phyloP scores from a whole-genome alignment of 2,888 invertebrate genomes.

The Scaeva pyrastri region DNA sequence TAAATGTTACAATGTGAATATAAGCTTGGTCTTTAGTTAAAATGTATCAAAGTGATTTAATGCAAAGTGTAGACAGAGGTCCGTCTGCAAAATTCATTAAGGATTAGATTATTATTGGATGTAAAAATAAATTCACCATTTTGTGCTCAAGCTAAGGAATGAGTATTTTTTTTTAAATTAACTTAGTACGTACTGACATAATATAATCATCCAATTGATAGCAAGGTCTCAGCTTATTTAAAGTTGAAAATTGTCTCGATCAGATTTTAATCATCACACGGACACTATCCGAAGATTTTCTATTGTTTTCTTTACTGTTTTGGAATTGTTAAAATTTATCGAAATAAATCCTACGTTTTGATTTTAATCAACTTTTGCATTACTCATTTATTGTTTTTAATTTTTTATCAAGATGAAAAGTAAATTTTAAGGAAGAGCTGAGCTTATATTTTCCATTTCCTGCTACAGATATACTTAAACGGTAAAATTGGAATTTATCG shows the following conservation, averaged over 20 bases:
- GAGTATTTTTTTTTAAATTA: background rate
- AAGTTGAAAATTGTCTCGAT: conserved; percentile 1
- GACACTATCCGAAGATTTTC: background rate
- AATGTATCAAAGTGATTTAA: background rate
- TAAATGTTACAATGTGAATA: background rate
- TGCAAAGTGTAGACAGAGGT: background rate
- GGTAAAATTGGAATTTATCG: no score
- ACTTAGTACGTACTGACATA: background rate
- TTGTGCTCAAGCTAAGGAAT: background rate
- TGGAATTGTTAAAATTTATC: background rate
- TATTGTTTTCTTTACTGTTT: background rate
- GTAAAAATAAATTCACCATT: background rate
- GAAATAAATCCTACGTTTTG: background rate
- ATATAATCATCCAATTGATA: background rate
- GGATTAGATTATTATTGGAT: background rate
- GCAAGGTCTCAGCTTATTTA: background rate
- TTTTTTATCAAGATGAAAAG: background rate
- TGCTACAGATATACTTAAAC: no score
- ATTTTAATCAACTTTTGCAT: background rate
- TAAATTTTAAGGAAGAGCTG: background rate
- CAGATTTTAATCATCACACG: background rate
- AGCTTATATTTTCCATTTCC: background rate
- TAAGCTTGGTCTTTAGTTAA: background rate
- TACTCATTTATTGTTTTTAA: background rate
- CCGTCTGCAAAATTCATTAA: background rate